These are phyloP conservation scores for Herminia tarsipennalis DNA, from an alignment of 2,888 invertebrate genomes.

Conservation along the genomic window DNA sequence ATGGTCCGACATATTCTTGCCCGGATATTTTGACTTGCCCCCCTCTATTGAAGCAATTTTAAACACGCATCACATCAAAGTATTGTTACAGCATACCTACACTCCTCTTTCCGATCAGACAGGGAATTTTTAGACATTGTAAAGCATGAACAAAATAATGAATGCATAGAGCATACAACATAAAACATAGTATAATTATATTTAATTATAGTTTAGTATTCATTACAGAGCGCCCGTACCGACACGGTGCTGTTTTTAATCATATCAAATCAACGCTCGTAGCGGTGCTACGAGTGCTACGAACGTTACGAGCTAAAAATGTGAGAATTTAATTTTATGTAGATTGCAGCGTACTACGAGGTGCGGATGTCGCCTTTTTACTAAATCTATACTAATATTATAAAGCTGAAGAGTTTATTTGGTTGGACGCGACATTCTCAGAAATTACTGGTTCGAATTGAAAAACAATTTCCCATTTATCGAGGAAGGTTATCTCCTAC, in stretches of 20 bases:
- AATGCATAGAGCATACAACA: not conserved
- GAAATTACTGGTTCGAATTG: not conserved
- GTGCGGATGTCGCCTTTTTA: not conserved
- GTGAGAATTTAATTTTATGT: slow-evolving; percentile 11
- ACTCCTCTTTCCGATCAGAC: too few relatives aligned
- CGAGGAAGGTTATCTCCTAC: too few relatives aligned
- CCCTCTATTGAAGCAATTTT: too few relatives aligned
- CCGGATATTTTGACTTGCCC: too few relatives aligned
- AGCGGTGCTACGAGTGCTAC: slow-evolving; percentile 11
- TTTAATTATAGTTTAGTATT: slow-evolving; percentile 9
- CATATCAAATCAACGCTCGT: slow-evolving; percentile 11
- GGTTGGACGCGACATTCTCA: not conserved
- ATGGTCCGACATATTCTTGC: too few relatives aligned
- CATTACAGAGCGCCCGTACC: not conserved
- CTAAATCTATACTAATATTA: slow-evolving; percentile 2
- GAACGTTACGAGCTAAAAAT: slow-evolving; percentile 6
- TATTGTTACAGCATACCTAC: too few relatives aligned
- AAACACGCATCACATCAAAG: too few relatives aligned
- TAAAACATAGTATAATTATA: not conserved
- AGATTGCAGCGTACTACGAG: slow-evolving; percentile 9
- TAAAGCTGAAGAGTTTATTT: too few relatives aligned
- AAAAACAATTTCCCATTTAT: too few relatives aligned
- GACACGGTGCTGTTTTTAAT: slow-evolving; percentile 10
- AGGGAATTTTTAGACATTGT: too few relatives aligned
- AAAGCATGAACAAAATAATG: not conserved